Evolutionary conservation across 2,888 invertebrate species (phyloP).

Genomic region (Nemurella pictetii): DNA sequence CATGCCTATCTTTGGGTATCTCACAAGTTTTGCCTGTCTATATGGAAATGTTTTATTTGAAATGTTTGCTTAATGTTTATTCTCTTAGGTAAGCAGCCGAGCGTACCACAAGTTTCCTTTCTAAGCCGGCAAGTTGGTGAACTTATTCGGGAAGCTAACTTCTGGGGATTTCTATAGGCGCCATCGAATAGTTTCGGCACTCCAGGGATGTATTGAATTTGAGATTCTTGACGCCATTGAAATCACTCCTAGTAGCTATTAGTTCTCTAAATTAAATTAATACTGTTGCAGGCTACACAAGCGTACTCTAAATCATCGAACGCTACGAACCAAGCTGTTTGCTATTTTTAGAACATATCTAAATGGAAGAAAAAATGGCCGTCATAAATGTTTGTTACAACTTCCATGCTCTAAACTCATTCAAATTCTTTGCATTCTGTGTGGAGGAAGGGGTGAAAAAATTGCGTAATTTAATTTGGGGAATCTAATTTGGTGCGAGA

Average conservation of each 20-base stretch:
- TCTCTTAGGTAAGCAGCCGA: background rate
- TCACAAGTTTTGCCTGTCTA: background rate
- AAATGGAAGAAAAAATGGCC: background rate
- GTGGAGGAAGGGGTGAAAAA: background rate
- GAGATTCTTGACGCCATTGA: background rate
- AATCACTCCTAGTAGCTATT: background rate
- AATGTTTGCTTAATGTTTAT: background rate
- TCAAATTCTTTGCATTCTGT: background rate
- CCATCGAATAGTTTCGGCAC: background rate
- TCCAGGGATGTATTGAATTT: background rate
- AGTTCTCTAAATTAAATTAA: background rate
- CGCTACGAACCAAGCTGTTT: background rate
- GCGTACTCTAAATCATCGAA: background rate
- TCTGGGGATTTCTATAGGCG: background rate
- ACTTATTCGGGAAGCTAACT: background rate
- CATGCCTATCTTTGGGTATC: background rate
- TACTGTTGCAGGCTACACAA: too few relatives aligned
- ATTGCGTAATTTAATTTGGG: slow-evolving; percentile 3
- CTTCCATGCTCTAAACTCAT: slow-evolving; percentile 1
- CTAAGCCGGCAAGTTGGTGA: background rate
- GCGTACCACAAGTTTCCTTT: background rate
- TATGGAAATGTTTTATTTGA: background rate
- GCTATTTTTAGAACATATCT: background rate
- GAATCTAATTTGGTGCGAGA: background rate
- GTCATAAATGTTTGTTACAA: background rate